Evolutionary conservation across 2,888 invertebrate genomes (phyloP).

Genomic region (Diplolepis rosae): DNA sequence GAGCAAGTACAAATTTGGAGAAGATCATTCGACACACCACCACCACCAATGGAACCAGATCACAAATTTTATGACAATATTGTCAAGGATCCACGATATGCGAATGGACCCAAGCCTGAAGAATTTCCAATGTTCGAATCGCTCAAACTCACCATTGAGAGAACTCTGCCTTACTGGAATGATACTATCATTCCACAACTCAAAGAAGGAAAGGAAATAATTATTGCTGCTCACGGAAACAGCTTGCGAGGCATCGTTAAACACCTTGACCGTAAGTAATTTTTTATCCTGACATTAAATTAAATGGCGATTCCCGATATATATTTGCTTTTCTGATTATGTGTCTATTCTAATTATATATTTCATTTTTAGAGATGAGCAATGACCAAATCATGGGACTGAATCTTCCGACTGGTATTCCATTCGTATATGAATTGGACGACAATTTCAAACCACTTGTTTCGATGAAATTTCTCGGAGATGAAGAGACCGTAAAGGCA

Average conservation of each 20-base stretch:
- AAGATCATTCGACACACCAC: conserved; percentile 87
- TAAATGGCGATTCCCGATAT: too few species aligned
- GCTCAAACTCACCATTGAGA: conserved; percentile 85
- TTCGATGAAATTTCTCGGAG: conserved; percentile 79
- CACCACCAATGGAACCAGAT: conserved; percentile 85
- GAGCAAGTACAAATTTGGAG: conserved; percentile 91
- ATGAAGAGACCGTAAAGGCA: conserved; percentile 78
- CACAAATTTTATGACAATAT: conserved; percentile 86
- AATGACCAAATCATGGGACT: conserved; percentile 78
- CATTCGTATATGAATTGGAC: conserved; percentile 79
- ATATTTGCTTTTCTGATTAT: background rate
- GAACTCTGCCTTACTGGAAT: conserved; percentile 92
- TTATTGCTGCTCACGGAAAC: conserved; percentile 91
- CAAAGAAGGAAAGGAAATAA: conserved; percentile 85
- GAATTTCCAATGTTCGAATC: conserved; percentile 90
- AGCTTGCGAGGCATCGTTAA: conserved; percentile 90
- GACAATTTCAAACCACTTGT: conserved; percentile 77
- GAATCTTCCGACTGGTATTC: conserved; percentile 80
- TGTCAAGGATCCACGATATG: conserved; percentile 84
- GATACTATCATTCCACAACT: conserved; percentile 88
- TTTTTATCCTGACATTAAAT: conserved; percentile 9
- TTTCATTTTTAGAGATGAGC: conserved; percentile 72
- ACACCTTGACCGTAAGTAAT: conserved; percentile 84
- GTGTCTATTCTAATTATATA: background rate
- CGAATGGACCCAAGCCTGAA: conserved; percentile 81